Evolutionary conservation across 2,888 invertebrate genomes (phyloP), one percentile per base, ranked within the genome.

Genomic region (Drosophila colorata): DNA sequence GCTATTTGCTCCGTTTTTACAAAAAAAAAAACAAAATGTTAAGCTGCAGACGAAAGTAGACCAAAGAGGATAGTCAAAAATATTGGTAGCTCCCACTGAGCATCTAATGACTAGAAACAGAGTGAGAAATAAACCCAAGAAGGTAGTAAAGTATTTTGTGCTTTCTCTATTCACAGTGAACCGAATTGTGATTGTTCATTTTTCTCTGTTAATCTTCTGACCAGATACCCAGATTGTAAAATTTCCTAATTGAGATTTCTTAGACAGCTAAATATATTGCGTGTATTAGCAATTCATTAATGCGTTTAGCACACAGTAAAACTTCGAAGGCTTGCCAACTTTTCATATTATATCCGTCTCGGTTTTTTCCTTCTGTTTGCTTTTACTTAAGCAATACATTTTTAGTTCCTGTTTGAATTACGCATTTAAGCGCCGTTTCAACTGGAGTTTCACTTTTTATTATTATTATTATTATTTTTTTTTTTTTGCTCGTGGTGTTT

Each of bases 381-480:
- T 8, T 4, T 6, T 7, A n/a, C 16, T 16, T 25, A 7, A 31
- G 3, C 18, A n/a, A 8, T 41, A 48, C 47, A 20, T 33, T 33
- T 13, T 31, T 6, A 38, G 8, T 58, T 60, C 37, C 46, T 13
- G 46, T 33, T 40, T 13, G 14, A 14, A 41, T 68, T 37, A 55
- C 37, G 52, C 64, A 46, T 43, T 33, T 49, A 52, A 11, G 13
- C 14, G 35, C 18, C n/a, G 8, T 52, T 44, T 53, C 23, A 51
- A 44, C 23, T 41, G 31, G 14, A 41, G 1, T 57, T 64, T 57
- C 52, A 63, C 63, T 63, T 40, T 38, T 47, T 25, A 9, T 64
- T 56, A n/a, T n/a, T n/a, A n/a, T n/a, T 25, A 16, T 31, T 57
- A 58, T 18, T 13, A 9, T 28, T 43, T 31, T 64, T 56, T 23